phyloP scores from a whole-genome alignment of 2,113 vertebrate species.

The Caranx melampygus region DNA sequence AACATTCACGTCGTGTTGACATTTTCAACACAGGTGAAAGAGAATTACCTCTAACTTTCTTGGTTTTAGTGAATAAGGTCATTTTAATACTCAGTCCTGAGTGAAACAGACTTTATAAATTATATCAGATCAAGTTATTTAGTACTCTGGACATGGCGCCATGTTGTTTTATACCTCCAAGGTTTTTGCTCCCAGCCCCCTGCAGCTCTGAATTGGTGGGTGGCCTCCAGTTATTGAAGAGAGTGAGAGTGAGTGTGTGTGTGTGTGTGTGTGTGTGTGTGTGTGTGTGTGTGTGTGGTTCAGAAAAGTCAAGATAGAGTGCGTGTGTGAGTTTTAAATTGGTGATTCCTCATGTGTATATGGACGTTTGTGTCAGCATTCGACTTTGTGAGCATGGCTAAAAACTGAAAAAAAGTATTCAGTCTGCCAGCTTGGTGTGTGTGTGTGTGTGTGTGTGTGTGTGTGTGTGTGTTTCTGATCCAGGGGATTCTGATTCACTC shows the following conservation, averaged over 20 bases:
- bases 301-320: no score
- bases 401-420: neutral
- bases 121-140: neutral
- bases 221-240: neutral
- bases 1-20: no score
- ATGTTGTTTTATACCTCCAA: neutral
- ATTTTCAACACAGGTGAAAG: no score
- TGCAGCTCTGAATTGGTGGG: neutral
- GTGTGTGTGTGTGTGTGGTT: neutral
- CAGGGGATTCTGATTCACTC: slow-evolving; percentile 27
- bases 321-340: neutral
- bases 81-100: neutral
- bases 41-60: no score
- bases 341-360: neutral
- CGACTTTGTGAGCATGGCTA: neutral
- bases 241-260: neutral
- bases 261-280: neutral
- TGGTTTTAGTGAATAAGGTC: neutral
- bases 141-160: neutral
- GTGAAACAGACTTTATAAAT: neutral
- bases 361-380: neutral
- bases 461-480: slow-evolving; percentile 27
- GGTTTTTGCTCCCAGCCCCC: slow-evolving; percentile 9
- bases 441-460: slow-evolving; percentile 4
- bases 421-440: slow-evolving; percentile 26